Evolutionary conservation across 2,888 invertebrate species (phyloP).

Genomic region (Eubasilissa splendida): DNA sequence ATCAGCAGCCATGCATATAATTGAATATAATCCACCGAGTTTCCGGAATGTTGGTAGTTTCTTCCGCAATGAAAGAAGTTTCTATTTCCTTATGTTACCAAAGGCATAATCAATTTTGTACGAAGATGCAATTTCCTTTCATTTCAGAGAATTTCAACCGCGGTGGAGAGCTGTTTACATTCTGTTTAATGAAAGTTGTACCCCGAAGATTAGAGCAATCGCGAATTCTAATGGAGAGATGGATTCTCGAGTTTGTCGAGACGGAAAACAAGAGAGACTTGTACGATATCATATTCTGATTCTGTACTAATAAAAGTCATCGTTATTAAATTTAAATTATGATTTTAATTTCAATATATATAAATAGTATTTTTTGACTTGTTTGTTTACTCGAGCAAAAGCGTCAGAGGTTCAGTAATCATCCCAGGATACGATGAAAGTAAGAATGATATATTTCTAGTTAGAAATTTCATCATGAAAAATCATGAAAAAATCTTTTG

Average conservation of each 20-base stretch:
- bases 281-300: no score
- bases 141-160: constrained; percentile 1
- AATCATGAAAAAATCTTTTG: no score
- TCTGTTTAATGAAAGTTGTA: constrained; percentile 8
- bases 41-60: background rate
- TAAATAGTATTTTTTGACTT: no score
- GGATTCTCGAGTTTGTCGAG: background rate
- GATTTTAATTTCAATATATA: no score
- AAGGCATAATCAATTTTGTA: constrained; percentile 9
- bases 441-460: no score
- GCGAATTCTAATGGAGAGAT: background rate
- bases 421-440: no score
- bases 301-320: no score
- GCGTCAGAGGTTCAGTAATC: no score
- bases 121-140: constrained; percentile 5
- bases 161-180: constrained; percentile 9
- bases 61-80: constrained; percentile 11
- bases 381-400: no score
- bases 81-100: constrained; percentile 14
- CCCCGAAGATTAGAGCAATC: constrained; percentile 5
- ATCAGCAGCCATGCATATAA: background rate
- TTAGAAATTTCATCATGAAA: no score
- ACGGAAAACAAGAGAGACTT: no score
- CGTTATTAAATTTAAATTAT: no score
- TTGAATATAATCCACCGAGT: background rate